Evolutionary conservation across 2,797 vertebrate species (phyloP), one percentile per base, ranked within the genome.

Genomic region (Luscinia megarhynchos): DNA sequence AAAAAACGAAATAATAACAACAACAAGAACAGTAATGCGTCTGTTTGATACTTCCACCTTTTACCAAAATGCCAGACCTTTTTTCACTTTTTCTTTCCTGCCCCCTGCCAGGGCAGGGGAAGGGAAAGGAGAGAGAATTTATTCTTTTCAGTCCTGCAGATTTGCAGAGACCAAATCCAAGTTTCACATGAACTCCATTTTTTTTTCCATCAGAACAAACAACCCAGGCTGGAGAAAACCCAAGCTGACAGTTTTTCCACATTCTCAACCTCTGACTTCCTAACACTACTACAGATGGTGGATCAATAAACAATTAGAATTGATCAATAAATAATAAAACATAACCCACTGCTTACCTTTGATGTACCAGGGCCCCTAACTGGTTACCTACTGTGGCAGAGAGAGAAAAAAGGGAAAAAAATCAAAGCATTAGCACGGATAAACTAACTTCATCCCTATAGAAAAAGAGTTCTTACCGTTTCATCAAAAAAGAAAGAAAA

Each of bases 351-450:
- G 97, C 98, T 98, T 98, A 99, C 99, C 99, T 99, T 99, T 99
- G 98, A 98, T 99, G 99, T 98, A 99, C 99, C 98, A 99, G 98
- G 97, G 98, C 98, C 97, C 99, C 98, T 93, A 99, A 99, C 97
- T 99, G 99, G 98, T 99, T 99, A 96, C 98, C 99, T 97, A 99
- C 99, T 99, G 98, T 96, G 98, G 96, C 97, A 97, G 96, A 98
- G 97, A 98, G 96, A 98, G 97, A 91, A 91, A 93, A 97, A 96
- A 94, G 84, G 96, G 63, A 91, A 97, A 97, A 96, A 97, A 98
- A 97, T 98, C 97, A 98, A 97, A 96, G 97, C 97, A 98, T 98
- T 98, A 98, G 97, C 95, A 97, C 96, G 97, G 97, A 98, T 98
- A 98, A 98, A 97, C 97, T 97, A 98, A 98, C 98, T 98, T 97